phyloP scores from a whole-genome alignment of 2,797 vertebrate genomes.

The Cetoscarus ocellatus region DNA sequence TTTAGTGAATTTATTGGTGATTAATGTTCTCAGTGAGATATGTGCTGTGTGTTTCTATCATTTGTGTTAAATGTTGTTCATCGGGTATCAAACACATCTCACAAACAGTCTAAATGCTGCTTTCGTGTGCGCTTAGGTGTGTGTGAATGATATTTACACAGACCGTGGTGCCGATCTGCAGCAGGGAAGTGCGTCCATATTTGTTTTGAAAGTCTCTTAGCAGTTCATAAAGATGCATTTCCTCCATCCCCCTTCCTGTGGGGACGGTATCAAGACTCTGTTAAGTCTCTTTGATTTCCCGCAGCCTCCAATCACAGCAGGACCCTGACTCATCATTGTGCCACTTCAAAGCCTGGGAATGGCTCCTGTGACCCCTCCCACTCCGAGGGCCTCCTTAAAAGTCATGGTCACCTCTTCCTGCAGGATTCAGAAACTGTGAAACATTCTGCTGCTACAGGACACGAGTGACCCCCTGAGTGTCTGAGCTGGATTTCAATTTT shows the following conservation, averaged over 20 bases:
- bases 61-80: constrained; percentile 18
- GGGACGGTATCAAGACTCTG: constrained; percentile 91
- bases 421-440: constrained; percentile 57
- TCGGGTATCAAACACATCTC: constrained; percentile 42
- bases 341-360: constrained; percentile 88
- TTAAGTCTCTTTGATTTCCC: constrained; percentile 93
- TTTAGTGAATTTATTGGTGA: too few species aligned
- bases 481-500: constrained; percentile 46
- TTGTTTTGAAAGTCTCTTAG: constrained; percentile 92
- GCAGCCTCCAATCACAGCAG: constrained; percentile 83
- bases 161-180: constrained; percentile 65
- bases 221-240: constrained; percentile 93
- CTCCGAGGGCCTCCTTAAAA: constrained; percentile 80
- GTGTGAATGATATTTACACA: constrained; percentile 61
- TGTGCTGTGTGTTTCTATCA: constrained; percentile 12
- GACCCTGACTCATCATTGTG: constrained; percentile 81
- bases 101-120: constrained; percentile 57
- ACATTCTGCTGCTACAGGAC: constrained; percentile 23
- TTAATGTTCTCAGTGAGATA: not conserved
- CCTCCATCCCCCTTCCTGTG: constrained; percentile 92
- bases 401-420: constrained; percentile 61
- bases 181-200: constrained; percentile 78
- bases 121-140: constrained; percentile 31
- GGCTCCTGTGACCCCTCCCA: constrained; percentile 80
- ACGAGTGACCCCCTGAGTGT: constrained; percentile 37